Base-by-base conservation (phyloP, 2,113 vertebrate species). In the Daubentonia madagascariensis region DNA sequence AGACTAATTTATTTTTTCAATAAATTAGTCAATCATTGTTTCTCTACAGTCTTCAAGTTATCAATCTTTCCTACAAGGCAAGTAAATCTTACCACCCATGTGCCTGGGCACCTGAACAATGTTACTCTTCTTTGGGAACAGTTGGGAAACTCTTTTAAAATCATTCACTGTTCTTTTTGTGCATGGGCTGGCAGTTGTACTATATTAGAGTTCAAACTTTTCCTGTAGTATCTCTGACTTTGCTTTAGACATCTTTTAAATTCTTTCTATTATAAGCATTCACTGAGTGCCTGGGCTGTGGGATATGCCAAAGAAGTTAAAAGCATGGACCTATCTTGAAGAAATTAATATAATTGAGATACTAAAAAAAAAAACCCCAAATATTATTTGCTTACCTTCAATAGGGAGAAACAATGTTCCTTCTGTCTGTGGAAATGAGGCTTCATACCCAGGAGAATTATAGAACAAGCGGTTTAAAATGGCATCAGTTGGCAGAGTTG, bases 401-500 rank as follows among this genome's bases (percentile, higher is more conserved):
- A 95, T 17, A 37, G 75, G 98, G 87, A 99, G 99, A 78, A 96
- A 98, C 79, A 99, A 90, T 0, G 67, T 97, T 68, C 99, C 99
- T 65, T 98, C 89, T 1, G 97, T 85, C 23, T 92, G 96, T 45
- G 99, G 99, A 97, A 99, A 99, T 1, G 99, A 98, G 16, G 98
- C 96, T 84, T 97, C 98, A 87, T 99, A 98, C 0, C 98, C 86
- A 13, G 95, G 97, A 48, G 99, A 98, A 84, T 98, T 99, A 0
- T 98, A 99, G 57, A 99, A 98, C 83, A 99, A 95, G 61, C 98
- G 99, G 97, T 98, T 98, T 83, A 99, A 83, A 93, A 98, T 98
- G 0, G 99, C 99, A 2, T 99, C 99, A 65, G 98, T 95, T 0
- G 99, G 98, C 93, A 99, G 99, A 7, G 96, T 48, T 6, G 9